A percentile compares a stretch with the other conserved stretches of the same genome.
Conservation (phyloP, 2,888 invertebrate genomes). For the Pollenia angustigena region DNA sequence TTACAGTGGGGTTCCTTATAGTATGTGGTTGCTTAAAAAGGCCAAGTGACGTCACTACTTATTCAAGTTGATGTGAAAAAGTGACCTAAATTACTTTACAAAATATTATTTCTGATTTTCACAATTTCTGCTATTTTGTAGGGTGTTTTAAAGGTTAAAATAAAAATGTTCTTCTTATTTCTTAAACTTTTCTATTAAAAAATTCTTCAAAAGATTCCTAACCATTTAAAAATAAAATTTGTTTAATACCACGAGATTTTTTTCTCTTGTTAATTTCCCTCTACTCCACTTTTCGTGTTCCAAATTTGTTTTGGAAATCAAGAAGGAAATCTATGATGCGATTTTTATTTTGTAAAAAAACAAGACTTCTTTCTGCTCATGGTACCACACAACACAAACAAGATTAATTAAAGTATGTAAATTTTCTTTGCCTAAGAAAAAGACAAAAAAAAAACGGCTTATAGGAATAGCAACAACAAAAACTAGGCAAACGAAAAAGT, state of each 20-base stretch:
- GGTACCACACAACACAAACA: constrained; percentile 78
- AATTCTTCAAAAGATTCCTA: background rate
- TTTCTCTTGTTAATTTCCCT: background rate
- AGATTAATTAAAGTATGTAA: constrained; percentile 83
- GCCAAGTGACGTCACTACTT: too few relatives aligned
- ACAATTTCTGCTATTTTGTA: too few relatives aligned
- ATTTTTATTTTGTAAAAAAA: constrained; percentile 4
- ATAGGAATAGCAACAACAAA: constrained; percentile 8
- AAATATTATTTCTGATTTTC: too few relatives aligned
- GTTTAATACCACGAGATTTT: constrained; percentile 31
- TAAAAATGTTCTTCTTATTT: too few relatives aligned
- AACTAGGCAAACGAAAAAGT: constrained; percentile 37
- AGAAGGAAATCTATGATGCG: constrained; percentile 47
- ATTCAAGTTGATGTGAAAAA: too few relatives aligned
- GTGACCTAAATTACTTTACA: too few relatives aligned
- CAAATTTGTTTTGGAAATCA: constrained; percentile 51
- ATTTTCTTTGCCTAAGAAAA: constrained; percentile 75
- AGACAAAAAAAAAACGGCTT: constrained; percentile 41
- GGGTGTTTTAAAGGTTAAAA: too few relatives aligned
- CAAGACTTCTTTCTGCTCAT: constrained; percentile 19
- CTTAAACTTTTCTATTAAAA: background rate
- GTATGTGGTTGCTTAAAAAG: too few relatives aligned
- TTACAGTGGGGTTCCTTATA: too few relatives aligned
- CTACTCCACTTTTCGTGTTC: background rate
- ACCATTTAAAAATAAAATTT: constrained; percentile 25